Evolutionary conservation across 2,113 vertebrate genomes (phyloP).

Genomic region (Gallinago jamesoni): DNA sequence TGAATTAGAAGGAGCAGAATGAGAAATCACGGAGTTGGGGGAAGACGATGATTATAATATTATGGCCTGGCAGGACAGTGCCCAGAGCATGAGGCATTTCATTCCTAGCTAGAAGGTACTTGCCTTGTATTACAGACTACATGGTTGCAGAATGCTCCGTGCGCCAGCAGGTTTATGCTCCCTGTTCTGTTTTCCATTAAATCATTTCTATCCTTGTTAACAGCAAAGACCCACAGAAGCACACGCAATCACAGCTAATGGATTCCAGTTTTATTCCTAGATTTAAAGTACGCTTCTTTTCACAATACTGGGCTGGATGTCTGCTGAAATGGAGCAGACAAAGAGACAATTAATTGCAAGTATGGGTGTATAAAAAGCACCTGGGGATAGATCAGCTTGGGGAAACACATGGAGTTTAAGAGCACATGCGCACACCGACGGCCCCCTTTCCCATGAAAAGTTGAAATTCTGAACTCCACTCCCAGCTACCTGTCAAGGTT

Average conservation of each 20-base stretch:
- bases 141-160: not conserved
- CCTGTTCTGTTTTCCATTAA: conserved; percentile 33
- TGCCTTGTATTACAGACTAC: not conserved
- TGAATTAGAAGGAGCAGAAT: not conserved
- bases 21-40: not conserved
- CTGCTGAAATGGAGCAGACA: conserved; percentile 47
- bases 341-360: conserved; percentile 56
- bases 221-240: conserved; percentile 34
- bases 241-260: conserved; percentile 30
- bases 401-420: not conserved
- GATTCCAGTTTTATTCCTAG: conserved; percentile 37
- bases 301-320: not conserved
- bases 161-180: not conserved
- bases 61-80: not conserved
- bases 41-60: not conserved
- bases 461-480: conserved; percentile 53
- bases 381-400: conserved; percentile 11
- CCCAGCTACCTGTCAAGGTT: conserved; percentile 70
- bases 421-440: not conserved
- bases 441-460: conserved; percentile 14
- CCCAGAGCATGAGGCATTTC: not conserved
- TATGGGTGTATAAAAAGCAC: conserved; percentile 45
- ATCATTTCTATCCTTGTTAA: conserved; percentile 36
- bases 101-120: not conserved
- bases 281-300: not conserved